Evolutionary conservation across 2,113 vertebrate species (phyloP).

Genomic region (Arenaria interpres): DNA sequence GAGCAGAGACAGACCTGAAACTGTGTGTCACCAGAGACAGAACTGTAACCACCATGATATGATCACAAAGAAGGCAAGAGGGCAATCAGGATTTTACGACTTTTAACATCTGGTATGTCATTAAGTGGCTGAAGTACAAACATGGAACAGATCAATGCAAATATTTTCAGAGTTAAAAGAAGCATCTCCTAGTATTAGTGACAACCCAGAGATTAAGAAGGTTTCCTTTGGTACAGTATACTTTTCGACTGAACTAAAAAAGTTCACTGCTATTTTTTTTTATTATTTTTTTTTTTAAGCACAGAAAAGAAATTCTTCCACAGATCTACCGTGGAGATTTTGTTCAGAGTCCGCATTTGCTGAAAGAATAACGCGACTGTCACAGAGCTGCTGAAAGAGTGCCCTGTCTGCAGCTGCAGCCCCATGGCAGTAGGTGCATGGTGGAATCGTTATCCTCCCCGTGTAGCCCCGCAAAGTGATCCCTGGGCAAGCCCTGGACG

Average conservation of each 20-base stretch:
- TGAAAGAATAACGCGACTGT: neutral
- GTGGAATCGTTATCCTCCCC: neutral
- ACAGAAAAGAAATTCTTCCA: neutral
- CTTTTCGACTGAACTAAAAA: neutral
- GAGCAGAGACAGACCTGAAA: neutral
- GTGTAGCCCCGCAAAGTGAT: neutral
- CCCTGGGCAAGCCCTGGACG: neutral
- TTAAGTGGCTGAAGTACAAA: neutral
- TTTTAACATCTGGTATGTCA: neutral
- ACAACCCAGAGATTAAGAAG: neutral
- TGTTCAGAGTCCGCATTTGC: neutral
- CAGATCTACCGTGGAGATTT: neutral
- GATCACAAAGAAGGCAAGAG: neutral
- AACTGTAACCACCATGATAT: neutral
- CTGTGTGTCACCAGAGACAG: neutral
- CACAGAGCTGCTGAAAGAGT: neutral
- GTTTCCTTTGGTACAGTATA: neutral
- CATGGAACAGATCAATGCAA: neutral
- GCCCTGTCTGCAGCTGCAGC: neutral
- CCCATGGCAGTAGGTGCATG: rapidly evolving
- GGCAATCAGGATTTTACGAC: neutral
- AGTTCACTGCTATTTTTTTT: neutral
- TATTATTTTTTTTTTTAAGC: neutral
- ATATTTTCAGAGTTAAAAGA: neutral
- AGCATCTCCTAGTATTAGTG: neutral